Percentiles rank a stretch among this genome's conserved stretches.
phyloP scores from a whole-genome alignment of 2,113 vertebrate genomes.

The Diadophis punctatus region DNA sequence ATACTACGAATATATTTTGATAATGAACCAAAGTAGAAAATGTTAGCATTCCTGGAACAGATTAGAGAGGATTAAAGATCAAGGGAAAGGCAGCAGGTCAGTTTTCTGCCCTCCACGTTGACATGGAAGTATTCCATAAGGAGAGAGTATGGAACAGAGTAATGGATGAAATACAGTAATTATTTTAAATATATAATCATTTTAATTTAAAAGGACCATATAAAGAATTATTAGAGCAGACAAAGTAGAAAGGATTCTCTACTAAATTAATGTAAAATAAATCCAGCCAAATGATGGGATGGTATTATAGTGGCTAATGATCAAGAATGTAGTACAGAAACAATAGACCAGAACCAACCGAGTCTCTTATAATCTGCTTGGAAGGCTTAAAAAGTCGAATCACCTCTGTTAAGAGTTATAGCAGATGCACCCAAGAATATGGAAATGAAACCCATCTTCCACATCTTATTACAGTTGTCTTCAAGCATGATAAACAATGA shows the following conservation, averaged over 20 bases:
- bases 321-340: not conserved
- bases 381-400: not conserved
- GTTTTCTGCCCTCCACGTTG: constrained; percentile 58
- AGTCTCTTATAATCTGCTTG: not conserved
- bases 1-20: constrained; percentile 48
- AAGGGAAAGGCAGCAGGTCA: constrained; percentile 67
- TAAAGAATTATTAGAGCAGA: not conserved
- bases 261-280: not conserved
- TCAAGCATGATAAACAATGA: not conserved
- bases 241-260: not conserved
- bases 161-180: not conserved
- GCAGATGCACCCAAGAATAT: not conserved
- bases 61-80: constrained; percentile 66
- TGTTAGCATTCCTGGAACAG: constrained; percentile 53
- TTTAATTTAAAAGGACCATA: not conserved
- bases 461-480: not conserved
- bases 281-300: not conserved
- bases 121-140: constrained; percentile 61
- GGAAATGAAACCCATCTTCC: not conserved
- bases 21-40: constrained; percentile 50
- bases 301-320: not conserved
- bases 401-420: not conserved
- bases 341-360: not conserved
- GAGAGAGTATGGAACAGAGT: constrained; percentile 37
- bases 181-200: not conserved